Evolutionary conservation across 2,888 invertebrate species (phyloP).

Genomic region (Sphaerophoria taeniata): DNA sequence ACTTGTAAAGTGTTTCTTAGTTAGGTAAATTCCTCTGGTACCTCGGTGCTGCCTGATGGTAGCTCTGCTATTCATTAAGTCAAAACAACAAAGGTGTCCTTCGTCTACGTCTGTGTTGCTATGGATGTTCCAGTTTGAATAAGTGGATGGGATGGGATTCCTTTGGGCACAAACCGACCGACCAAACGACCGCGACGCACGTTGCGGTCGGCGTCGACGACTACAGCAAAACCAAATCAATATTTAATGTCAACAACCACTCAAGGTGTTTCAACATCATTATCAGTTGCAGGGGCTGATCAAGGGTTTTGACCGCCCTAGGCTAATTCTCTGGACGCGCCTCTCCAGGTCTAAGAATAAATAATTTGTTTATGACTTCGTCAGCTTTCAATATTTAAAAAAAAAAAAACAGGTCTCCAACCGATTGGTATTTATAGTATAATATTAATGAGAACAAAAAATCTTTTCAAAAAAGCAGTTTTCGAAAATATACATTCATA

Average conservation of each 20-base stretch:
- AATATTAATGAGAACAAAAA: too few species aligned
- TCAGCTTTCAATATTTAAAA: too few species aligned
- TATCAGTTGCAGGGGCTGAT: too few species aligned
- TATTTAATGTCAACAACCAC: slow-evolving; percentile 10
- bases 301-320: too few species aligned
- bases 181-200: neutral
- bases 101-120: neutral
- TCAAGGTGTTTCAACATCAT: slow-evolving; percentile 25
- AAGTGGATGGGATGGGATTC: neutral
- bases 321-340: too few species aligned
- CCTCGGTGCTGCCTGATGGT: slow-evolving; percentile 1
- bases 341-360: too few species aligned
- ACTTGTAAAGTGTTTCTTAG: slow-evolving; percentile 40
- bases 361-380: too few species aligned
- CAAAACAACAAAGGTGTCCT: slow-evolving; percentile 29
- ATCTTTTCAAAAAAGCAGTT: too few species aligned
- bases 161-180: neutral
- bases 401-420: too few species aligned
- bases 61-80: slow-evolving; percentile 15
- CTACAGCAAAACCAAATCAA: slow-evolving; percentile 1
- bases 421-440: too few species aligned
- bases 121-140: slow-evolving; percentile 1
- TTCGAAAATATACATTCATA: too few species aligned
- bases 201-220: too few species aligned
- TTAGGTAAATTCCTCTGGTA: slow-evolving; percentile 35